These are phyloP conservation scores for Epinotia brunnichana DNA, from an alignment of 2,888 invertebrate species.

Conservation along the genomic window DNA sequence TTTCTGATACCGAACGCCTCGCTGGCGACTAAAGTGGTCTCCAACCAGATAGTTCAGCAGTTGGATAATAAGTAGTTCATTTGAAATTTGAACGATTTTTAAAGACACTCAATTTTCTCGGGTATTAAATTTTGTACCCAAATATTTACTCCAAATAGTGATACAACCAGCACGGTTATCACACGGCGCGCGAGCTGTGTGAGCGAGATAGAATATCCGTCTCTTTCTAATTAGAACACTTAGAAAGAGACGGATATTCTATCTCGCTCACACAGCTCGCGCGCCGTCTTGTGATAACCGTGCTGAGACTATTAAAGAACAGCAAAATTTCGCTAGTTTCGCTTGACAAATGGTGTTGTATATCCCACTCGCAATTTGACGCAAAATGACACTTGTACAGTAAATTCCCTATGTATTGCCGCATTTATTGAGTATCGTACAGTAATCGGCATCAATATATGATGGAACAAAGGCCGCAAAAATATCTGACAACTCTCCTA, in stretches of 20 bases:
- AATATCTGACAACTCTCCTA: no score
- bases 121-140: constrained; percentile 19
- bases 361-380: not conserved
- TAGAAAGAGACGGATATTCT: no score
- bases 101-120: constrained; percentile 16
- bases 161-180: not conserved
- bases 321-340: not conserved
- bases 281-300: no score
- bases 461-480: no score
- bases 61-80: constrained; percentile 60
- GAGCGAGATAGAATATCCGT: no score
- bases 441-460: no score
- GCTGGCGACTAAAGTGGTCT: constrained; percentile 94
- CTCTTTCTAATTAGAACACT: no score
- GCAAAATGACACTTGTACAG: no score
- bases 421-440: no score
- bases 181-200: no score
- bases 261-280: no score
- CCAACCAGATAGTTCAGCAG: constrained; percentile 90
- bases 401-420: no score
- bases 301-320: not conserved
- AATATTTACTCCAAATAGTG: not conserved
- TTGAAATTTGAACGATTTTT: not conserved
- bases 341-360: not conserved
- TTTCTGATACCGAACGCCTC: constrained; percentile 96